Percentiles rank a stretch among this genome's conserved stretches.
These are phyloP conservation scores for Aphelocoma coerulescens DNA, from an alignment of 2,113 vertebrate species.

Conservation along the genomic window DNA sequence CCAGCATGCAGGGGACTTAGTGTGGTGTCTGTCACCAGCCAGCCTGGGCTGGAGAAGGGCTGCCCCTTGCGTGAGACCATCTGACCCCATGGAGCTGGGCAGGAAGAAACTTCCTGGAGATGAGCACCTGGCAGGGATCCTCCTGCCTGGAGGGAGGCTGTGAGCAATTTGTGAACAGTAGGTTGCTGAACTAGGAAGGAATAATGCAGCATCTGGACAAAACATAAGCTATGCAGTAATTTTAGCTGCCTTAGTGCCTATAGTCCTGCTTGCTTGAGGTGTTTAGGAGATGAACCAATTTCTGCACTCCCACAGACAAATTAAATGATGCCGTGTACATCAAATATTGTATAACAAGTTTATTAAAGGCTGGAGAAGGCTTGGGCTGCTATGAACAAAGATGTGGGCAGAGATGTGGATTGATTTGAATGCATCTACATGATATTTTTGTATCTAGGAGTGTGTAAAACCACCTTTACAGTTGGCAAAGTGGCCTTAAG, in stretches of 20 bases:
- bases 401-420: slow-evolving; percentile 2
- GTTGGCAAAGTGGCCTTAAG: background rate
- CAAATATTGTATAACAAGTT: slow-evolving; percentile 12
- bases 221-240: background rate
- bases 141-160: background rate
- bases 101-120: background rate
- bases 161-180: background rate
- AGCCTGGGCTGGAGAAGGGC: background rate
- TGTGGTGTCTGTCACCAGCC: background rate
- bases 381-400: background rate
- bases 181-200: background rate
- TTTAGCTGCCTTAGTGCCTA: background rate
- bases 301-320: background rate
- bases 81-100: background rate
- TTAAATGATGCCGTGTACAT: background rate
- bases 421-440: background rate
- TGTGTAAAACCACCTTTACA: background rate
- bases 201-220: background rate
- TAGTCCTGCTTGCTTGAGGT: background rate
- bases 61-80: fast-evolving
- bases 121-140: background rate
- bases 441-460: background rate
- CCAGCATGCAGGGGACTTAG: background rate
- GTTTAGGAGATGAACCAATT: background rate
- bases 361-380: background rate